These are phyloP conservation scores for Pomatostomus ruficeps DNA, from an alignment of 2,113 vertebrate genomes.

Conservation along the genomic window DNA sequence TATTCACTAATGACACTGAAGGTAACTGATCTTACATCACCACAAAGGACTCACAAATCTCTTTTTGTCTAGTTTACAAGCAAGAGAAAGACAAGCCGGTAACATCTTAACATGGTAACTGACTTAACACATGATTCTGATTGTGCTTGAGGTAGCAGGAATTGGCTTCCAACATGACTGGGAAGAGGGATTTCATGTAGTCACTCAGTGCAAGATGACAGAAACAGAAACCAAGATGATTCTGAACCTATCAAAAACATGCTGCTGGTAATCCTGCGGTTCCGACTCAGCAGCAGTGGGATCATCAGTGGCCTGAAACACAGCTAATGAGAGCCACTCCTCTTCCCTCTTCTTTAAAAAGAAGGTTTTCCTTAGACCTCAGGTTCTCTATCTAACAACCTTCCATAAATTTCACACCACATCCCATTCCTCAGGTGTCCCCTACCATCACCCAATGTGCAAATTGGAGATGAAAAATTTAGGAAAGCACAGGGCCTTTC, in stretches of 20 bases:
- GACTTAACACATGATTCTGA: background rate
- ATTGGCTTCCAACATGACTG: background rate
- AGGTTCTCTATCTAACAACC: background rate
- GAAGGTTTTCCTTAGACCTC: background rate
- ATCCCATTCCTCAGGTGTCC: background rate
- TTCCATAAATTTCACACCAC: background rate
- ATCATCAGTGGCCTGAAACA: background rate
- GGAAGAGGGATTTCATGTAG: background rate
- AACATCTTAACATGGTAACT: background rate
- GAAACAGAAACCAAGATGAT: background rate
- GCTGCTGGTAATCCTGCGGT: background rate
- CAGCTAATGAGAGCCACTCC: background rate
- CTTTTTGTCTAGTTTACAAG: background rate
- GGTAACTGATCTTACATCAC: background rate
- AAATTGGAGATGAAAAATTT: background rate
- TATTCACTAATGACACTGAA: background rate
- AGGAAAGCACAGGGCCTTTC: background rate
- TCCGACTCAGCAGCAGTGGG: background rate
- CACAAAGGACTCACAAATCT: background rate
- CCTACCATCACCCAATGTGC: accelerated
- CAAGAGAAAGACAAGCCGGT: background rate
- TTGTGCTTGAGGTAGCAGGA: background rate
- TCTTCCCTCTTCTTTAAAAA: background rate
- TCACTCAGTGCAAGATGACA: background rate
- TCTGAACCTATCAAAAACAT: background rate